Evolutionary conservation across 2,888 invertebrate species (phyloP).

Genomic region (Physocephala rufipes): DNA sequence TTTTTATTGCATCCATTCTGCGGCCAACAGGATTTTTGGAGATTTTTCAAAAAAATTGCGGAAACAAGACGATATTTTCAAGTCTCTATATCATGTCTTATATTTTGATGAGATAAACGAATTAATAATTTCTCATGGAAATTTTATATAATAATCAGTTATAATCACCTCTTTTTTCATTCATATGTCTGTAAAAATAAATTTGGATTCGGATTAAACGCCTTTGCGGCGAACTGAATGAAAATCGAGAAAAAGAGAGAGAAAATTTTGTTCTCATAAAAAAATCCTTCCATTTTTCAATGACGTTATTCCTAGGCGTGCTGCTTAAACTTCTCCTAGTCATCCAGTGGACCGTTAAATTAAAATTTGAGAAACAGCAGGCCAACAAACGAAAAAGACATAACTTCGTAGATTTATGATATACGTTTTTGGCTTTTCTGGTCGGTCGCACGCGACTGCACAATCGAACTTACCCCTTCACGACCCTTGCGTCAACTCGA

Average conservation of each 20-base stretch:
- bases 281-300: not conserved
- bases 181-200: not conserved
- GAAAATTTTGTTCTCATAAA: slow-evolving; percentile 1
- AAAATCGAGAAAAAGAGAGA: not conserved
- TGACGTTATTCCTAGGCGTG: not conserved
- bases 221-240: too few species aligned
- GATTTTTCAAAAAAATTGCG: not conserved
- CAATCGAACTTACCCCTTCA: not conserved
- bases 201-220: too few species aligned
- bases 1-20: not conserved
- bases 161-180: too few species aligned
- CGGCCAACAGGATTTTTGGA: not conserved
- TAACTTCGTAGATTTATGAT: slow-evolving; percentile 46
- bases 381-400: not conserved
- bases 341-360: slow-evolving; percentile 64
- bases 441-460: not conserved
- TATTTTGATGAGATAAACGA: too few species aligned
- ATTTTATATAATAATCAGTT: too few species aligned
- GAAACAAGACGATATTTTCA: not conserved
- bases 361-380: slow-evolving; percentile 53
- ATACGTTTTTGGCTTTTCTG: slow-evolving; percentile 32
- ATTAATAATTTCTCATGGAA: too few species aligned
- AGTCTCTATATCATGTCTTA: too few species aligned
- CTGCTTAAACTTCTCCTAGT: not conserved
- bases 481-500: not conserved